Evolutionary conservation across 2,888 invertebrate species (phyloP), one percentile per base, ranked within the genome.

Genomic region (Amblyjoppa fuscipennis): DNA sequence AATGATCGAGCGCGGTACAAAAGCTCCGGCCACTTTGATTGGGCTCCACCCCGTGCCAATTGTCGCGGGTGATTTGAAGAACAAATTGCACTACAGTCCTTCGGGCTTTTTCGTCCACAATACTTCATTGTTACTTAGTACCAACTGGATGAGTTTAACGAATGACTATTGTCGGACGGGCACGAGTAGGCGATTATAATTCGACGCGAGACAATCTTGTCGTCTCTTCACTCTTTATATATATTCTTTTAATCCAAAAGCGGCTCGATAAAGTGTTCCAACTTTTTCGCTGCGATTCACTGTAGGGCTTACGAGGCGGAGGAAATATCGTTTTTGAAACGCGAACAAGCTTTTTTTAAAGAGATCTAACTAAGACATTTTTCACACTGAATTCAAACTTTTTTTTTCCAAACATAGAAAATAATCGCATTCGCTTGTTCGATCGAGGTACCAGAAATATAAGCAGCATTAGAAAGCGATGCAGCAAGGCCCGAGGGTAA

Each of bases 71-170:
- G 59, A 70, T 83, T 81, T 74, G 64, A 51, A 28, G 53, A 86
- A 86, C 83, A 69, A 83, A 83, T 81, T 77, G 41, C 73, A 34
- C 41, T 76, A n/a, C 64, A 53, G 80, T 68, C 20, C 73, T 76
- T 59, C 59, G 34, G n/a, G 56, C 56, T 68, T 71, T 76, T 79
- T 38, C 38, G 16, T 13, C 28, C n/a, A 81, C 59, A 75, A 80
- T 80, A 79, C 82, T 59, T 82, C 85, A 80, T 85, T 85, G 82
- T 74, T 85, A 79, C 70, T 71, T 82, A 76, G 85, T 78, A 79
- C 28, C 45, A 69, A 41, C 66, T 77, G 49, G 74, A 85, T 71
- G 75, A 59, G 28, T 56, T 53, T 69, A 66, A 85, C 81, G 81
- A 82, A 81, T 78, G 66, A 79, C 64, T 70, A 59, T 31, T 79